Percentiles rank a stretch among this genome's conserved stretches.
Evolutionary conservation across 2,113 vertebrate species (phyloP).

Genomic region (Ptyas mucosa): DNA sequence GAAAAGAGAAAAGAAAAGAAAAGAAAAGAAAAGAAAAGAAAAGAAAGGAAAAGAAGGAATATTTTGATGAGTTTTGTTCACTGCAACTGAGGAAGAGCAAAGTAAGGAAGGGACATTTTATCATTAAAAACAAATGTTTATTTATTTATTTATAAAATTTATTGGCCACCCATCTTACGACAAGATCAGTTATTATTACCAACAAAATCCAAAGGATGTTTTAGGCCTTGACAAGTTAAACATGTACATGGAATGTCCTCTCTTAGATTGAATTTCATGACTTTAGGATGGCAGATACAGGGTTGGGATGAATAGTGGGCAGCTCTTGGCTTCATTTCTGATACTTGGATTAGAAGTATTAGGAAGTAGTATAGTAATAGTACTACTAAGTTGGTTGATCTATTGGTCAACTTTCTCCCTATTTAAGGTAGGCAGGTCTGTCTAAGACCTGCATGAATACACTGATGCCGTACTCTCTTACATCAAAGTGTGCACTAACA

Average conservation of each 20-base stretch:
- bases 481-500: no score
- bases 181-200: neutral
- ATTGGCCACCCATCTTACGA: neutral
- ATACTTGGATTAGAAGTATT: neutral
- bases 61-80: slow-evolving; percentile 8
- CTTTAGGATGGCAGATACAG: neutral
- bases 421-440: neutral
- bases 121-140: neutral
- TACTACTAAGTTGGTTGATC: neutral
- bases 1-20: neutral
- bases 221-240: fast-evolving
- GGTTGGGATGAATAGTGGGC: neutral
- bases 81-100: neutral
- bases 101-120: slow-evolving; percentile 5
- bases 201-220: neutral
- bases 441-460: no score
- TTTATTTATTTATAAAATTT: neutral
- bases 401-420: neutral
- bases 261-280: neutral
- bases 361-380: neutral
- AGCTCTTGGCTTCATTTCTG: neutral
- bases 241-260: neutral
- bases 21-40: neutral
- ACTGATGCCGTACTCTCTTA: no score
- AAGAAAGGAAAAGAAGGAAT: neutral